Conservation (phyloP, 2,888 invertebrate species). For the Drosophila maculinotata region DNA sequence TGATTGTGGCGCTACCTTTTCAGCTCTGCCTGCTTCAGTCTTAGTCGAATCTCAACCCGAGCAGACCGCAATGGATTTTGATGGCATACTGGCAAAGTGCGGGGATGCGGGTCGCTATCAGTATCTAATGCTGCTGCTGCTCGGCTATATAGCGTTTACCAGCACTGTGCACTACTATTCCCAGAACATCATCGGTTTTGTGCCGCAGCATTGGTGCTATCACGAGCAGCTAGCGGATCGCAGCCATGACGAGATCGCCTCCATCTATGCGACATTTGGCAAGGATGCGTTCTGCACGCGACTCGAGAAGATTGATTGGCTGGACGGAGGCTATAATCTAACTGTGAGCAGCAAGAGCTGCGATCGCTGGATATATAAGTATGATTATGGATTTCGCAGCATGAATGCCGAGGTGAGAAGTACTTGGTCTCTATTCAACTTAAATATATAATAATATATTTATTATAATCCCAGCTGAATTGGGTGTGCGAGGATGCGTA, state of each 20-base stretch:
- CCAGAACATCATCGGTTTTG: conserved; percentile 86
- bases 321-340: conserved; percentile 46
- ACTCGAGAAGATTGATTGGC: conserved; percentile 57
- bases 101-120: conserved; percentile 86
- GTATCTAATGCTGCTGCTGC: conserved; percentile 85
- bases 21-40: conserved; percentile 58
- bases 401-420: conserved; percentile 87
- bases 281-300: conserved; percentile 77
- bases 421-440: too few species aligned
- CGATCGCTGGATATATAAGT: conserved; percentile 87
- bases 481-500: conserved; percentile 86
- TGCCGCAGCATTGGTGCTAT: conserved; percentile 85
- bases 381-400: conserved; percentile 86
- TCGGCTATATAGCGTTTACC: conserved; percentile 86
- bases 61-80: conserved; percentile 83
- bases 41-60: conserved; percentile 63
- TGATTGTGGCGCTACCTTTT: conserved; percentile 6
- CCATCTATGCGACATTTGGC: conserved; percentile 75
- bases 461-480: conserved; percentile 30
- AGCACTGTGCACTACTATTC: conserved; percentile 87
- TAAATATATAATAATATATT: neutral
- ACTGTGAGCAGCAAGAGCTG: conserved; percentile 80
- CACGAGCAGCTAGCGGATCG: conserved; percentile 73
- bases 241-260: conserved; percentile 72
- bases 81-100: conserved; percentile 85